Evolutionary conservation across 2,797 vertebrate genomes (phyloP).

Genomic region (Fratercula arctica): DNA sequence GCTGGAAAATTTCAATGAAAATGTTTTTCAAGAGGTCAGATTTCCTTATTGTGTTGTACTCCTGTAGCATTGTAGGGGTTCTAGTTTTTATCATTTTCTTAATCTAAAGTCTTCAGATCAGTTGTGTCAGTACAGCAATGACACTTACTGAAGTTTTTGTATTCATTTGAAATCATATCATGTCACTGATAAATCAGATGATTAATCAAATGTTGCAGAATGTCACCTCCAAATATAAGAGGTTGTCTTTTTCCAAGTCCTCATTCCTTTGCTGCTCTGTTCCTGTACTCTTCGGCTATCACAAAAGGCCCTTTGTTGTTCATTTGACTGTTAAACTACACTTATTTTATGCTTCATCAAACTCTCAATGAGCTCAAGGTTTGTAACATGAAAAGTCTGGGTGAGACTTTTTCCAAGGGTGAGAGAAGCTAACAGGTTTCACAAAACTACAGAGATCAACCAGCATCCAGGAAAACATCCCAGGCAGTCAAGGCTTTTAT

Average conservation of each 20-base stretch:
- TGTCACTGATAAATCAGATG: neutral
- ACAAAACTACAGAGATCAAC: neutral
- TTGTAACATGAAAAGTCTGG: slow-evolving; percentile 21
- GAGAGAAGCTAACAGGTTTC: neutral
- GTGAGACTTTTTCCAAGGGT: neutral
- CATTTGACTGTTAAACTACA: slow-evolving; percentile 23
- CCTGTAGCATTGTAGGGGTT: neutral
- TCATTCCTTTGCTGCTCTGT: neutral
- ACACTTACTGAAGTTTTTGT: neutral
- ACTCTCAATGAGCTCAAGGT: slow-evolving; percentile 10
- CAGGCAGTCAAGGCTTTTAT: neutral
- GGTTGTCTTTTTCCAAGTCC: neutral
- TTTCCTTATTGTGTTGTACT: neutral
- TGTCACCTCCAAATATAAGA: neutral
- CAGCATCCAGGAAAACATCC: neutral
- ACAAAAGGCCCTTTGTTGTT: slow-evolving; percentile 49
- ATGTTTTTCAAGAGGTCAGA: slow-evolving; percentile 2
- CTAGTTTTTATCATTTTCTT: neutral
- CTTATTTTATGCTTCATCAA: slow-evolving; percentile 48
- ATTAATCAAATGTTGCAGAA: neutral
- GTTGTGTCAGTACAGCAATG: neutral
- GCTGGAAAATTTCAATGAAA: slow-evolving; percentile 5
- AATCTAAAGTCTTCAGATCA: neutral
- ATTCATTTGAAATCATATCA: neutral
- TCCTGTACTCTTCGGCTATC: neutral